These are phyloP conservation scores for Anodontia alba DNA, from an alignment of 2,888 invertebrate genomes.

Conservation along the genomic window DNA sequence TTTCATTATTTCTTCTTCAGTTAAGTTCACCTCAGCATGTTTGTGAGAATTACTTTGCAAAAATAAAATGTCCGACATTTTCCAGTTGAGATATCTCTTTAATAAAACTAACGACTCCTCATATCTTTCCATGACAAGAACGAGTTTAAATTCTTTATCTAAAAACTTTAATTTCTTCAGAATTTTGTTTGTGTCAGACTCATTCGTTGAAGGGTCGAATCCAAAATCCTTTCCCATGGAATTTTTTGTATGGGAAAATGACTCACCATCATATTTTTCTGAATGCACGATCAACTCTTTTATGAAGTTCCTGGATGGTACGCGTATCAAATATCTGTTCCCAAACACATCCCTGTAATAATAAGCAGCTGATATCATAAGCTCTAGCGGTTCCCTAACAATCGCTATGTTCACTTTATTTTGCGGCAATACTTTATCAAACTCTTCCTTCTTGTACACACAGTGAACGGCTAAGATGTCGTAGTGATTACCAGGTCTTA, in stretches of 20 bases:
- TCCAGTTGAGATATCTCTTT: constrained; percentile 39
- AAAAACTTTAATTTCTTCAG: constrained; percentile 10
- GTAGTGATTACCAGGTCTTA: constrained; percentile 24
- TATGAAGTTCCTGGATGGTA: constrained; percentile 35
- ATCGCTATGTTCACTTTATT: constrained; percentile 58
- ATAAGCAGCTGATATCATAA: constrained; percentile 52
- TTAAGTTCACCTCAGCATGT: constrained; percentile 22
- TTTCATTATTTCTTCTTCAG: not conserved
- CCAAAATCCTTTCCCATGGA: constrained; percentile 53
- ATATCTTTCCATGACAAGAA: constrained; percentile 44
- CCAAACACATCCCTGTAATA: constrained; percentile 43
- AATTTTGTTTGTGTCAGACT: constrained; percentile 8
- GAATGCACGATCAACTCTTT: constrained; percentile 31
- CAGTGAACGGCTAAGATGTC: constrained; percentile 64
- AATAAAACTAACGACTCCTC: constrained; percentile 43
- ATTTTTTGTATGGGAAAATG: constrained; percentile 50
- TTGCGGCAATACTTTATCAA: constrained; percentile 44
- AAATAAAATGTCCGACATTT: constrained; percentile 37
- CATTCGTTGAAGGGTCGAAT: constrained; percentile 8
- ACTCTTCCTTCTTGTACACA: constrained; percentile 36
- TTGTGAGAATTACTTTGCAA: constrained; percentile 29
- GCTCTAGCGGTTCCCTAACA: constrained; percentile 58
- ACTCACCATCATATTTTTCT: constrained; percentile 24
- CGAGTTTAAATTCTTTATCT: constrained; percentile 29
- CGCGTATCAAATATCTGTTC: constrained; percentile 5